Percentiles rank a stretch among this genome's conserved stretches.
Conservation (phyloP, 2,113 vertebrate genomes). For the Indri indri region DNA sequence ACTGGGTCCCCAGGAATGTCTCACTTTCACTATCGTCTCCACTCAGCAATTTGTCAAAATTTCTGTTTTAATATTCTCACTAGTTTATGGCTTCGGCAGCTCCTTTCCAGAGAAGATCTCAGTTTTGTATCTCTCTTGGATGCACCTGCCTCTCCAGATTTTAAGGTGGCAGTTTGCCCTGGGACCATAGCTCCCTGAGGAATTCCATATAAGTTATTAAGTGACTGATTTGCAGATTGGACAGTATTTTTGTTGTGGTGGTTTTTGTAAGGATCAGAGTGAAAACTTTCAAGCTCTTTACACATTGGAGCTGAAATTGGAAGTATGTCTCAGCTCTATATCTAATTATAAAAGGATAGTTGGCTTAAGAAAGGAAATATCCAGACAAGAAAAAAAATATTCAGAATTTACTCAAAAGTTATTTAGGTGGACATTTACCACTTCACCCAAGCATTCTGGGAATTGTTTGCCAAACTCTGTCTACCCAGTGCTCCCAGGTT, state of each 20-base stretch:
- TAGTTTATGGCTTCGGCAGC: background rate
- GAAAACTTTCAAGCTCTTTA: background rate
- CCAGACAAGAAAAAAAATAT: background rate
- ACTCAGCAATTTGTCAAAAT: background rate
- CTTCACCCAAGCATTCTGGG: background rate
- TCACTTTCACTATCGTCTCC: background rate
- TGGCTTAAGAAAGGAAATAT: slow-evolving; percentile 7
- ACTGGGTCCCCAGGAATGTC: background rate
- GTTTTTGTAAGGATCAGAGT: background rate
- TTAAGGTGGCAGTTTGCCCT: background rate
- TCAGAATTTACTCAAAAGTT: background rate
- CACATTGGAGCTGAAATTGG: background rate
- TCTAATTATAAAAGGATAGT: background rate
- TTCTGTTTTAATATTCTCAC: background rate
- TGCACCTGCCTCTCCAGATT: background rate
- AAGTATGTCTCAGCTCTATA: background rate
- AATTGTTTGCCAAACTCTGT: background rate
- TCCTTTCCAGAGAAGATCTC: background rate
- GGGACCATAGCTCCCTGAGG: background rate
- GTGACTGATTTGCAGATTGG: background rate
- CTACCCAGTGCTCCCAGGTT: background rate
- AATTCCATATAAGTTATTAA: background rate
- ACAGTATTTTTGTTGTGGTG: background rate
- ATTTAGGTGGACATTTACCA: background rate
- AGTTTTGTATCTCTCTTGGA: background rate